Evolutionary conservation across 1,140 invertebrate genomes (phyloP), one percentile per base, ranked within the genome.

Genomic region (Drosophila guanche): DNA sequence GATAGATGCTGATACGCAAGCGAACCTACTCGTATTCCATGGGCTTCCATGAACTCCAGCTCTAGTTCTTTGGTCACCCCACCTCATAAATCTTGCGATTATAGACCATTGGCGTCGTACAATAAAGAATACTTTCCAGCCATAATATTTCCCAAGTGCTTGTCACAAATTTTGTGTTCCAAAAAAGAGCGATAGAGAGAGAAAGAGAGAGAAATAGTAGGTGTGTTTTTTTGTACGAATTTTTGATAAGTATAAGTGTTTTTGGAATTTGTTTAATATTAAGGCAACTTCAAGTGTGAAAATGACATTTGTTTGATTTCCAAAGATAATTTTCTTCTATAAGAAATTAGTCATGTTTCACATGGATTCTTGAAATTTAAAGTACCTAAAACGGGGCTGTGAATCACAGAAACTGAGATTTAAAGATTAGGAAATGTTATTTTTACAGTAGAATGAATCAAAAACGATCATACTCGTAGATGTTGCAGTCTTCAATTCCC

Each of bases 1-100:
- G 71, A 71, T 61, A 62, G 43, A 59, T 45, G 46, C n/a, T 71
- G 61, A 81, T 75, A 74, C 70, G 42, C 6, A 62, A 75, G 53
- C 40, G 41, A 37, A 37, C 10, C 10, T 10, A 33, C 29, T 33
- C 29, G 29, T 10, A 8, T 33, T 3, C 29, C 29, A 33, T 33
- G 29, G 29, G 29, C 29, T 37, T 37, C 33, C 10, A 33, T 20
- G 8, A 6, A 5, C 29, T 33, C 3, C 29, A 37, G 33, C 33
- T 37, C 3, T 10, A 25, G 41, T 14, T 60, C 65, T 55, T 68
- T 68, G 61, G 65, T 27, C 48, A 55, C 5, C 22, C 14, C 53
- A 27, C 6, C 23, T 42, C 67, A 72, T 79, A 84, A 85, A 80
- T 84, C 59, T 56, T 51, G 22, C 60, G 80, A 85, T 86, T 76